These are phyloP conservation scores for Steatornis caripensis DNA, from an alignment of 2,113 vertebrate genomes.

Conservation along the genomic window DNA sequence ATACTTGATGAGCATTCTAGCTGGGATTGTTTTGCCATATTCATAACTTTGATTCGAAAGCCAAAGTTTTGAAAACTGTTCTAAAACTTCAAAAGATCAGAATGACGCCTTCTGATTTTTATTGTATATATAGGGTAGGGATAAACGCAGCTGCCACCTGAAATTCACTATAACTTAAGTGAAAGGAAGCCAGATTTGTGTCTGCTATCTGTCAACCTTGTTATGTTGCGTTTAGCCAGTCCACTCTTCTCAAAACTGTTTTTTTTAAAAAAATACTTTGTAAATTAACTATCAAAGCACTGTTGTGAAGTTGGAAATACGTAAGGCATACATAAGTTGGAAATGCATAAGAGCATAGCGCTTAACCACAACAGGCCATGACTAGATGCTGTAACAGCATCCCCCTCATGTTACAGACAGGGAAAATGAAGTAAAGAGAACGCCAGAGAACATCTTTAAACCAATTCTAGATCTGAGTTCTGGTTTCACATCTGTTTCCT, in stretches of 20 bases:
- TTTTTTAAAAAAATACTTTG: background rate
- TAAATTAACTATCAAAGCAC: background rate
- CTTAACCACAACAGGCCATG: background rate
- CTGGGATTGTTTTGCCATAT: background rate
- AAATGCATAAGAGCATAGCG: background rate
- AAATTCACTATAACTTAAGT: background rate
- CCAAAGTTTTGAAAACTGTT: background rate
- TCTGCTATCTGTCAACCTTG: background rate
- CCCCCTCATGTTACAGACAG: background rate
- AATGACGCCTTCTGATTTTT: background rate
- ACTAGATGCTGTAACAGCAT: background rate
- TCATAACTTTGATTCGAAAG: background rate
- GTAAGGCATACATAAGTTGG: background rate
- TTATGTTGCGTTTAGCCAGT: background rate
- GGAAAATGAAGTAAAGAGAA: background rate
- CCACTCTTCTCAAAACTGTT: background rate
- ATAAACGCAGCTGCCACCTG: background rate
- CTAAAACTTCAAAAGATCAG: background rate
- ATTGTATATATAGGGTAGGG: background rate
- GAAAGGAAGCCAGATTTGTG: background rate
- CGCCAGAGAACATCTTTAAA: background rate
- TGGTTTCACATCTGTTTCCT: background rate
- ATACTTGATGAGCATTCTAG: background rate
- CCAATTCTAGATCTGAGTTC: background rate
- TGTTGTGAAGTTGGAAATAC: background rate